These are phyloP conservation scores for Ormyrus labotus DNA, from an alignment of 2,888 invertebrate genomes.

Conservation along the genomic window DNA sequence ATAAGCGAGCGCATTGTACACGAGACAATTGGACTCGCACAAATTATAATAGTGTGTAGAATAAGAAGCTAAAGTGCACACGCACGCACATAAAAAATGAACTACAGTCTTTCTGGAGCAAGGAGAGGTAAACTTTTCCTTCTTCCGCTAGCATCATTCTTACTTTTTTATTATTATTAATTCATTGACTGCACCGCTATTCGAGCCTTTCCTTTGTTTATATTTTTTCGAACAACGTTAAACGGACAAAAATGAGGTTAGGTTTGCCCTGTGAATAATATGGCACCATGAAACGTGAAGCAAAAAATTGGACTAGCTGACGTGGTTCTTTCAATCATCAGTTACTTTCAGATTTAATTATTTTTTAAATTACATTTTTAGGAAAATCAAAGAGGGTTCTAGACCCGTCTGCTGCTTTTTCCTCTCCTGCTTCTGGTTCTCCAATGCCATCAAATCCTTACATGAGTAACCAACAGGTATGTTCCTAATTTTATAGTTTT, in stretches of 20 bases:
- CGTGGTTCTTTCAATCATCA: slow-evolving; percentile 25
- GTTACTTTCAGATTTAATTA: not conserved
- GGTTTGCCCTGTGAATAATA: slow-evolving; percentile 20
- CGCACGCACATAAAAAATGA: slow-evolving; percentile 63
- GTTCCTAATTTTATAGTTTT: not conserved
- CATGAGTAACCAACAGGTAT: slow-evolving; percentile 71
- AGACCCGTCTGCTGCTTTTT: slow-evolving; percentile 69
- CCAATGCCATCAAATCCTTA: slow-evolving; percentile 67
- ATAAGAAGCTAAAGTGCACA: not conserved
- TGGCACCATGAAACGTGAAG: slow-evolving; percentile 19
- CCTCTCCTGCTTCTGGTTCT: slow-evolving; percentile 59
- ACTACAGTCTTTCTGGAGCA: slow-evolving; percentile 71
- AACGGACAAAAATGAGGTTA: slow-evolving; percentile 33
- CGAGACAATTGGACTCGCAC: too few species aligned
- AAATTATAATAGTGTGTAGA: too few species aligned
- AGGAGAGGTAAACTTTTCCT: slow-evolving; percentile 66
- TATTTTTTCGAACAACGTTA: too few species aligned
- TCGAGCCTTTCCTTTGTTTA: too few species aligned
- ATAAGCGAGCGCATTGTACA: too few species aligned
- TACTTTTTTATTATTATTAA: too few species aligned
- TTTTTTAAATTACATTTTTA: slow-evolving; percentile 48
- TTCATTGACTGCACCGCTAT: too few species aligned
- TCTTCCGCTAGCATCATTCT: not conserved
- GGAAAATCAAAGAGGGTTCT: slow-evolving; percentile 72
- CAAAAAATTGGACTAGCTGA: slow-evolving; percentile 15